Conservation (phyloP, 2,113 vertebrate species). For the Lagopus leucura region DNA sequence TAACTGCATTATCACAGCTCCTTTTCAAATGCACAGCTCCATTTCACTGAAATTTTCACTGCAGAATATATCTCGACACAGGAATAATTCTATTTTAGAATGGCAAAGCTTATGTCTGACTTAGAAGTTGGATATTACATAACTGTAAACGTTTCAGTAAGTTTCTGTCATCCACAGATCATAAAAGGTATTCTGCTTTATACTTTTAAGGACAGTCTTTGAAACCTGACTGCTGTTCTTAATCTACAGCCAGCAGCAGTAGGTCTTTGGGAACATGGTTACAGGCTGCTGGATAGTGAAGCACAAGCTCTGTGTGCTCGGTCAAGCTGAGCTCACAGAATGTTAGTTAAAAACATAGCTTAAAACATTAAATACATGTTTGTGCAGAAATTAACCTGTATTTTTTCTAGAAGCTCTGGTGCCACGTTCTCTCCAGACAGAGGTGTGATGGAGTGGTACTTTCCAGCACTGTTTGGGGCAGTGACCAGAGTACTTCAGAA, state of each 20-base stretch:
- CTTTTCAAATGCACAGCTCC: background rate
- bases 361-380: background rate
- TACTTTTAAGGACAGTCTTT: background rate
- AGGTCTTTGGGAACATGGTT: background rate
- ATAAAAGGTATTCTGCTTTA: background rate
- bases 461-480: background rate
- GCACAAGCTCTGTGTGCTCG: background rate
- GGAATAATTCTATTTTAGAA: slow-evolving; percentile 30
- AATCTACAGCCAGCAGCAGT: background rate
- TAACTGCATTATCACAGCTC: slow-evolving; percentile 5
- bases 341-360: background rate
- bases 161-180: background rate
- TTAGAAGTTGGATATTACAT: background rate
- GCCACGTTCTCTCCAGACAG: background rate
- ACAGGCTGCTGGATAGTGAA: background rate
- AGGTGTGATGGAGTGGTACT: background rate
- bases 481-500: background rate
- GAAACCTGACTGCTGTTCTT: background rate
- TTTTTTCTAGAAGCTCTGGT: background rate
- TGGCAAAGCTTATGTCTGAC: background rate
- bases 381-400: background rate
- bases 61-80: background rate
- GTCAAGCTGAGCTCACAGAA: background rate
- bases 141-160: slow-evolving; percentile 4
- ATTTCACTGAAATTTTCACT: background rate